Base-by-base conservation (phyloP, 2,888 invertebrate genomes). In the Thereva unica region DNA sequence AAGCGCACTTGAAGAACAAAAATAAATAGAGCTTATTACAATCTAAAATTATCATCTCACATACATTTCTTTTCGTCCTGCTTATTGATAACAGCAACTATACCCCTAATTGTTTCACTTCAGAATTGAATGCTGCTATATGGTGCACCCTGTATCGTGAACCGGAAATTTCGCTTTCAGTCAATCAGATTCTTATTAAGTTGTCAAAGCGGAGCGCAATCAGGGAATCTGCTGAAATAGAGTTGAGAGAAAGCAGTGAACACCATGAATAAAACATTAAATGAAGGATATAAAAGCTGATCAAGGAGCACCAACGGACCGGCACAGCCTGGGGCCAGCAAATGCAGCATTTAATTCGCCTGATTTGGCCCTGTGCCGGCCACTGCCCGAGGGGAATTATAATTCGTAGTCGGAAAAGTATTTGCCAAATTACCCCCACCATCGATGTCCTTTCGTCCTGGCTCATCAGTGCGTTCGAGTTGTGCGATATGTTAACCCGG, bases 241-340 rank as follows among this genome's bases (percentile, higher is more conserved):
- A 47, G 9, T 40, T 5, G 52, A 10, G 42, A 34, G 40, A 40
- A 10, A 37, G 40, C 61, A 61, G 50, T 50, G 41, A 52, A 53
- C 53, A 50, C 42, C 59, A 66, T 66, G 67, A 67, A 61, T 67
- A 55, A 67, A 67, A 55, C 65, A 65, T 65, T 45, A 65, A 67
- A 69, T 67, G 65, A 65, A 67, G 67, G 63, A 69, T 69, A 69
- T 69, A 67, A 69, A 67, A 53, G 56, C 55, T 69, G 69, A 65
- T 66, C 69, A 67, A 68, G 56, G 59, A 59, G 37, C 59, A 49
- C 47, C 37, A 45, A 54, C 23, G 1, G 23, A 23, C 23, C 23
- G 2, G 23, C 23, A 23, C 23, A 23, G n/a, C 44, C 61, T 56
- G 56, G 10, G 65, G 38, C 40, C 56, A n/a, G 53, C 40, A 67